Conservation (phyloP, 2,113 vertebrate species). For the Pungitius pungitius region DNA sequence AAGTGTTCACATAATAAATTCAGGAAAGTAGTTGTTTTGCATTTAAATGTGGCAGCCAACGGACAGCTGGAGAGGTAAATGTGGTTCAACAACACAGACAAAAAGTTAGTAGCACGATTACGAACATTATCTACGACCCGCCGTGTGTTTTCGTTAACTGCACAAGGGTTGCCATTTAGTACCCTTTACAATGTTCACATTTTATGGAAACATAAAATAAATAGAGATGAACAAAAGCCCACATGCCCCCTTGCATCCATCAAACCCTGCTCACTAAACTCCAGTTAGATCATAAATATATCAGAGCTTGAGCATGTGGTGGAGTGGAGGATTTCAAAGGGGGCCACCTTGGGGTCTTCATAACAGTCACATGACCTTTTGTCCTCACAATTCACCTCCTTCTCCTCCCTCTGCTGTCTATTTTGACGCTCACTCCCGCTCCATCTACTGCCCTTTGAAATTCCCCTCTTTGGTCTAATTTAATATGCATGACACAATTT, state of each 20-base stretch:
- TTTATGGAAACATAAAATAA: conserved; percentile 22
- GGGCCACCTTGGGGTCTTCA: conserved; percentile 44
- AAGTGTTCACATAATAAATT: conserved; percentile 48
- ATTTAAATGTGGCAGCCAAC: conserved; percentile 39
- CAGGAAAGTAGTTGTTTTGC: conserved; percentile 16
- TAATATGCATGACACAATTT: conserved; percentile 51
- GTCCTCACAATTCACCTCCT: conserved; percentile 44
- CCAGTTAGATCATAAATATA: conserved; percentile 37
- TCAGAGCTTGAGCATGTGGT: conserved; percentile 46
- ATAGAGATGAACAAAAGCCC: conserved; percentile 8
- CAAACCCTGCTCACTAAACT: conserved; percentile 1
- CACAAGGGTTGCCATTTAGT: conserved; percentile 9
- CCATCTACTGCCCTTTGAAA: conserved; percentile 51
- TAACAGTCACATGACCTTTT: conserved; percentile 50
- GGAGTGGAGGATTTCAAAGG: conserved; percentile 44
- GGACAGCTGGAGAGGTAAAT: conserved; percentile 27
- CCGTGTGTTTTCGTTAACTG: conserved; percentile 2
- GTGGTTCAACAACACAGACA: conserved; percentile 3
- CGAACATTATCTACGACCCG: conserved; percentile 2
- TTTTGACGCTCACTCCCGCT: conserved; percentile 24
- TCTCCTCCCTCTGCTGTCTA: conserved; percentile 37
- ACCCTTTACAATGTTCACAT: conserved; percentile 26
- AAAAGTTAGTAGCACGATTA: conserved; percentile 16
- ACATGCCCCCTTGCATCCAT: background rate
- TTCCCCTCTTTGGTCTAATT: conserved; percentile 50